phyloP scores from a whole-genome alignment of 2,113 vertebrate species.

The Rhombomys opimus region DNA sequence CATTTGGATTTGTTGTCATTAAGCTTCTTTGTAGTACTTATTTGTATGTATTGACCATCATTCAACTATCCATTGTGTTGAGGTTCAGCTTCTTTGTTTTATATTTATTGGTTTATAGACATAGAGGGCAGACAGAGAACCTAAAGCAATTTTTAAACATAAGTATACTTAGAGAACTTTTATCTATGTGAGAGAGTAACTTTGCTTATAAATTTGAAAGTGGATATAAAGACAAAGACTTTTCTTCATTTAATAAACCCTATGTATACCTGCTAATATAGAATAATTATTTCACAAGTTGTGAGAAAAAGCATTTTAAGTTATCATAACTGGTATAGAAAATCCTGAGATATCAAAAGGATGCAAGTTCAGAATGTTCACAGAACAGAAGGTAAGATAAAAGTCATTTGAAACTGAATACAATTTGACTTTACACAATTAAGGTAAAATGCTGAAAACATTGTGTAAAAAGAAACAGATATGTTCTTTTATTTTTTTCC shows the following conservation, averaged over 20 bases:
- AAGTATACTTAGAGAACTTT: neutral
- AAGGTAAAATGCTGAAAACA: conserved; percentile 13
- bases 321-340: conserved; percentile 19
- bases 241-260: neutral
- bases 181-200: neutral
- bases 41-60: neutral
- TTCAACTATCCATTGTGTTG: neutral
- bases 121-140: neutral
- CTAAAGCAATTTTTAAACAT: neutral
- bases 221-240: neutral
- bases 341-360: neutral
- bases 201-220: neutral
- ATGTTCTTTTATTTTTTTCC: conserved; percentile 46
- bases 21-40: neutral
- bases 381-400: conserved; percentile 35
- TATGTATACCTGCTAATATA: neutral
- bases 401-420: conserved; percentile 59
- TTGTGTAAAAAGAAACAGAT: conserved; percentile 13
- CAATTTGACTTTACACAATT: conserved; percentile 68
- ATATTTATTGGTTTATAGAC: neutral
- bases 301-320: conserved; percentile 1
- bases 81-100: conserved; percentile 31
- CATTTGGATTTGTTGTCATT: conserved; percentile 20
- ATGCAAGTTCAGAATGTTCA: conserved; percentile 51
- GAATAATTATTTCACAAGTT: neutral